These are phyloP conservation scores for Colaptes auratus DNA, from an alignment of 2,113 vertebrate species.

Conservation along the genomic window DNA sequence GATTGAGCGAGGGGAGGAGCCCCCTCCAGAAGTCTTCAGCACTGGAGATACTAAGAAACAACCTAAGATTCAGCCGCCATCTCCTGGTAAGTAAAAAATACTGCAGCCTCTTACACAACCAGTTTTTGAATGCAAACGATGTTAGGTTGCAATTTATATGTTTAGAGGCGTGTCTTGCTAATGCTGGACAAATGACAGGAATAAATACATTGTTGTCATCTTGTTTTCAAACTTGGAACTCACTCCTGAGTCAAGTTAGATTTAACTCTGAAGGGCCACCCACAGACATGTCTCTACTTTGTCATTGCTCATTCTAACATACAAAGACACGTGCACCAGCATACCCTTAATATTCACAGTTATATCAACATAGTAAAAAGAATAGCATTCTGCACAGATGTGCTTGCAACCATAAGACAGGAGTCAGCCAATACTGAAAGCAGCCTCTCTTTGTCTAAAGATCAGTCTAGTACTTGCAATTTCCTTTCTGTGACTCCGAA, in stretches of 20 bases:
- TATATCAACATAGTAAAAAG: not conserved
- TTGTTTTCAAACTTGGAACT: not conserved
- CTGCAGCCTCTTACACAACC: conserved; percentile 7
- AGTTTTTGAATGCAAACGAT: not conserved
- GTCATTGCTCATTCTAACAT: not conserved
- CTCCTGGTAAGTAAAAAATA: conserved; percentile 85
- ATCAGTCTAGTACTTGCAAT: not conserved
- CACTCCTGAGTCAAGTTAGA: not conserved
- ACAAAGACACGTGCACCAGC: accelerated
- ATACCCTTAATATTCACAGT: not conserved
- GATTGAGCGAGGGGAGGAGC: conserved; percentile 94
- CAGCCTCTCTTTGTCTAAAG: not conserved
- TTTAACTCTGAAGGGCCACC: not conserved
- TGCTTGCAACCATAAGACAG: not conserved
- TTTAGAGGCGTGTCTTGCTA: not conserved
- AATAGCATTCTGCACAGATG: not conserved
- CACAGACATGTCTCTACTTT: not conserved
- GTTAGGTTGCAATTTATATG: not conserved
- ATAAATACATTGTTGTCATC: not conserved
- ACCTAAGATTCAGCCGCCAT: conserved; percentile 95
- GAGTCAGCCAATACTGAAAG: not conserved
- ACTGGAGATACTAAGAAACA: conserved; percentile 89
- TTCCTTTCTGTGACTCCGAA: not conserved
- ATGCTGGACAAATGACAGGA: not conserved
- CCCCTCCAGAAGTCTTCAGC: conserved; percentile 89